A percentile compares a stretch with the other conserved stretches of the same genome.
phyloP scores from a whole-genome alignment of 2,797 vertebrate genomes.

The Rhinoraja longicauda region DNA sequence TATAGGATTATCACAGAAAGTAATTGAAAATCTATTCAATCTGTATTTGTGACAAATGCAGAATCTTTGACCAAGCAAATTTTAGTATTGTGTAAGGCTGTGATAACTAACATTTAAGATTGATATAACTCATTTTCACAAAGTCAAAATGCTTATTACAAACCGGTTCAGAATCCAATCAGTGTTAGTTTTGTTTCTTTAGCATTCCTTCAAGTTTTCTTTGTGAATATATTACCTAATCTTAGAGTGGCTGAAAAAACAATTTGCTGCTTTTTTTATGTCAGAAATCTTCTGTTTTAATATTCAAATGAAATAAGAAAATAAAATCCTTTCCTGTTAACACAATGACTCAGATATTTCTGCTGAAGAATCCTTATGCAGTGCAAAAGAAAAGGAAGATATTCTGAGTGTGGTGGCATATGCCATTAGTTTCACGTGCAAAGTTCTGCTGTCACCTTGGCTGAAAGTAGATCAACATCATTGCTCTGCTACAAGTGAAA shows the following conservation, averaged over 20 bases:
- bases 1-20: neutral
- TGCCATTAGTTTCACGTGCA: neutral
- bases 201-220: neutral
- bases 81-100: neutral
- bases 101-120: neutral
- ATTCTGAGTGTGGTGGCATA: neutral
- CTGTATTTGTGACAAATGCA: neutral
- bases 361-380: neutral
- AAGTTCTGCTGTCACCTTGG: neutral
- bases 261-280: neutral
- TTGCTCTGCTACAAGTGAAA: neutral
- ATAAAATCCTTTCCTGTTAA: neutral
- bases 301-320: neutral
- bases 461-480: neutral
- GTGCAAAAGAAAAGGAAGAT: neutral
- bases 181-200: neutral
- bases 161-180: neutral
- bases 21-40: conserved; percentile 19
- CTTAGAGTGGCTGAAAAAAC: neutral
- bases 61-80: neutral
- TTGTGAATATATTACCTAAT: neutral
- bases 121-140: neutral
- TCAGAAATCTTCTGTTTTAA: neutral
- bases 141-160: neutral
- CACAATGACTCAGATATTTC: neutral